These are phyloP conservation scores for Meloidogyne floridensis DNA, from an alignment of 1,140 invertebrate species.

Conservation along the genomic window DNA sequence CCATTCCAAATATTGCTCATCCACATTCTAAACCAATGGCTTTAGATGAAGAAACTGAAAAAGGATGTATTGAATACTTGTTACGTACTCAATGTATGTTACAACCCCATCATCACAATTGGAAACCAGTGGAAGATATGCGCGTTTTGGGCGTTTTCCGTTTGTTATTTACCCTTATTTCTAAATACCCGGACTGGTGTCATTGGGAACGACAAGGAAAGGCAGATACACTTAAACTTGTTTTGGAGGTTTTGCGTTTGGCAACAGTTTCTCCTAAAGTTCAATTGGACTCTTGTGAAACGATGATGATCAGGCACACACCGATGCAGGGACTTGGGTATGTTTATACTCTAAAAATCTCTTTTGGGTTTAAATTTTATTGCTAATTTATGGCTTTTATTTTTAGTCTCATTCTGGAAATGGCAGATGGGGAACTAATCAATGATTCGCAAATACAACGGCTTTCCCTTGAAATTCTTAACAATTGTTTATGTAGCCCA, in stretches of 20 bases:
- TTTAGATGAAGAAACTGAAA: constrained; percentile 37
- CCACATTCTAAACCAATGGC: constrained; percentile 40
- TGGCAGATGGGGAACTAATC: constrained; percentile 31
- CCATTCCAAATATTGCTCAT: constrained; percentile 30
- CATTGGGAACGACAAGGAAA: constrained; percentile 30
- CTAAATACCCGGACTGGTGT: constrained; percentile 35
- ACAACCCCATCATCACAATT: constrained; percentile 39
- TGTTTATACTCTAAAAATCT: constrained; percentile 14
- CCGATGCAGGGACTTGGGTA: constrained; percentile 40
- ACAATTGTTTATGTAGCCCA: constrained; percentile 53
- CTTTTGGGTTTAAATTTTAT: neutral
- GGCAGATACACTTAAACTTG: constrained; percentile 32
- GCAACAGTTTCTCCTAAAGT: constrained; percentile 51
- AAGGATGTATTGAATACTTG: constrained; percentile 36
- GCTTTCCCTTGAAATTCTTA: constrained; percentile 41
- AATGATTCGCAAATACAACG: constrained; percentile 45
- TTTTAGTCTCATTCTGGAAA: constrained; percentile 46
- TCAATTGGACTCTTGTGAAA: constrained; percentile 48
- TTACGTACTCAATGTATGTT: constrained; percentile 34
- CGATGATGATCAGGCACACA: constrained; percentile 30
- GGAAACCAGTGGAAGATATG: constrained; percentile 38
- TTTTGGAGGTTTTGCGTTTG: constrained; percentile 46
- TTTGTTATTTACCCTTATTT: constrained; percentile 31
- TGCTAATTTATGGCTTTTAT: neutral
- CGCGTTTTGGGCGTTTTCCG: constrained; percentile 38